These are phyloP conservation scores for Toxotes chatareus DNA, from an alignment of 2,113 vertebrate species.

Conservation along the genomic window DNA sequence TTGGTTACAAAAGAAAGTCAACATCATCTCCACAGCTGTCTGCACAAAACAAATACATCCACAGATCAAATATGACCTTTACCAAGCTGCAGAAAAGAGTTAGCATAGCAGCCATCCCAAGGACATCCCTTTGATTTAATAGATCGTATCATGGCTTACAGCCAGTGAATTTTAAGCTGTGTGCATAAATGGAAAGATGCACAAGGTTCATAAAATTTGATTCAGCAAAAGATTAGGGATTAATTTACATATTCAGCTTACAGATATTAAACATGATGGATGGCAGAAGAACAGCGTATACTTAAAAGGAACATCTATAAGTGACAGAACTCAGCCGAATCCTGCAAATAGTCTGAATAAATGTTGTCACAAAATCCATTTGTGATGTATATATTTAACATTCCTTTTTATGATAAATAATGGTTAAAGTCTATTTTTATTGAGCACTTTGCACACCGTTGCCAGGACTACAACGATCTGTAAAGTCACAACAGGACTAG, in stretches of 20 bases:
- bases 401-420: neutral
- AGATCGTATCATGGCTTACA: neutral
- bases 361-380: neutral
- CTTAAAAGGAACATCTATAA: neutral
- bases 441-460: neutral
- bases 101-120: conserved; percentile 27
- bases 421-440: neutral
- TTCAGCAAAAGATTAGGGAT: neutral
- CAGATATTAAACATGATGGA: conserved; percentile 7
- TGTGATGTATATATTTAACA: neutral
- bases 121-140: conserved; percentile 46
- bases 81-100: conserved; percentile 34
- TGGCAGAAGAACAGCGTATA: neutral
- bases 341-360: neutral
- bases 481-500: too few species aligned
- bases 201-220: neutral
- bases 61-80: conserved; percentile 75
- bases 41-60: conserved; percentile 55
- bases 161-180: conserved; percentile 16
- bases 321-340: neutral
- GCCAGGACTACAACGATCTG: neutral
- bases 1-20: conserved; percentile 62
- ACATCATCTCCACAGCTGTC: conserved; percentile 50
- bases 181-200: conserved; percentile 1
- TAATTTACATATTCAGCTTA: conserved; percentile 12